Base-by-base conservation (phyloP, 1,140 invertebrate species). In the Drosophila varians region DNA sequence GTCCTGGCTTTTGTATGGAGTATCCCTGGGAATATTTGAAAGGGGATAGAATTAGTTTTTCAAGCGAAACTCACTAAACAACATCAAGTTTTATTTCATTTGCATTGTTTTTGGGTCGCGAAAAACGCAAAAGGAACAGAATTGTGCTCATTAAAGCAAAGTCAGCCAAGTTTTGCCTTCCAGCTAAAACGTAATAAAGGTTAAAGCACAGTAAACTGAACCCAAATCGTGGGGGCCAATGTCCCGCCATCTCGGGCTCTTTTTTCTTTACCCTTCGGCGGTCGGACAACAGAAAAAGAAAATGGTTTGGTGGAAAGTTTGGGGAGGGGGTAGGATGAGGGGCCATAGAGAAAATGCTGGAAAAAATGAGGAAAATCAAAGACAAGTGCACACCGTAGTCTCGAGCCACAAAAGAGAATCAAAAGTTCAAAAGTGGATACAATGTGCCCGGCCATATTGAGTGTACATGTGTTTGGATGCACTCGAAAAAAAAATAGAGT, bases 71-170 rank as follows among this genome's bases (percentile, higher is more conserved):
- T n/a, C n/a, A n/a, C n/a, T n/a, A n/a, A n/a, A n/a, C n/a, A n/a
- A n/a, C n/a, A n/a, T n/a, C n/a, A n/a, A n/a, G n/a, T n/a, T n/a
- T n/a, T n/a, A n/a, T n/a, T n/a, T n/a, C n/a, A n/a, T n/a, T n/a
- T n/a, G n/a, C n/a, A n/a, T n/a, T n/a, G n/a, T n/a, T n/a, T n/a
- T n/a, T n/a, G n/a, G 36, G 43, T 23, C 19, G 49, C 34, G 18
- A 19, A 42, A n/a, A n/a, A n/a, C n/a, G n/a, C n/a, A n/a, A n/a
- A n/a, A n/a, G n/a, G n/a, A n/a, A n/a, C n/a, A n/a, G n/a, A n/a
- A n/a, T n/a, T n/a, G n/a, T n/a, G 62, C 80, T 86, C 80, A 86
- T 86, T 86, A 86, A 86, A 87, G 80, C n/a, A n/a, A n/a, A n/a
- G n/a, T n/a, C n/a, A n/a, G n/a, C n/a, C n/a, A n/a, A n/a, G n/a